Percentiles rank a stretch among this genome's conserved stretches.
Conservation (phyloP, 2,113 vertebrate genomes). For the Tympanuchus pallidicinctus region DNA sequence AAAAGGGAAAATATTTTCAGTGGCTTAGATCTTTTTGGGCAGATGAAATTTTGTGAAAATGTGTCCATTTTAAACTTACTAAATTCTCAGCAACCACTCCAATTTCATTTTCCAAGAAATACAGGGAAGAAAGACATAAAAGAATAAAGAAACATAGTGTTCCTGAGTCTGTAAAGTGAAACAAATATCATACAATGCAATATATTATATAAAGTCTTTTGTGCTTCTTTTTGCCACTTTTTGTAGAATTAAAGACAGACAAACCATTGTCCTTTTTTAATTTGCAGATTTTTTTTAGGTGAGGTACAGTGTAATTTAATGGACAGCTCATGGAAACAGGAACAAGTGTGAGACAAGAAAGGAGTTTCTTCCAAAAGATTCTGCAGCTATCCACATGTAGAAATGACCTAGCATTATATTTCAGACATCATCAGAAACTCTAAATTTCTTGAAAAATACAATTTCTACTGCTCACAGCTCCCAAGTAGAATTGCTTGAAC, state of each 20-base stretch:
- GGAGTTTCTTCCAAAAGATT: neutral
- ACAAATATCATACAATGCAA: constrained; percentile 6
- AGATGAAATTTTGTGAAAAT: constrained; percentile 26
- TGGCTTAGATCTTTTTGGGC: neutral
- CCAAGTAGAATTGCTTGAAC: neutral
- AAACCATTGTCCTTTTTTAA: constrained; percentile 1
- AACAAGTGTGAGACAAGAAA: neutral
- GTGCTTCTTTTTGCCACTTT: neutral
- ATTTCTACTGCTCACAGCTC: neutral
- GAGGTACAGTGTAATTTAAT: neutral
- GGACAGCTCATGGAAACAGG: neutral
- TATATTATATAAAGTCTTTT: neutral
- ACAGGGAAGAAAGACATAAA: neutral
- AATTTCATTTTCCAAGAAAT: constrained; percentile 53
- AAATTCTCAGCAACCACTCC: neutral
- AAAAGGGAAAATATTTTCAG: constrained; percentile 15
- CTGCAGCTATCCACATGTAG: neutral
- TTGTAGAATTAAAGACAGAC: constrained; percentile 14
- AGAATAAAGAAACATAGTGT: constrained; percentile 42
- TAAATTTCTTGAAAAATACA: neutral
- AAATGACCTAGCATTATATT: neutral
- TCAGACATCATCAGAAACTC: neutral
- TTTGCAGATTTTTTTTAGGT: neutral
- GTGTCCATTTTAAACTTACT: neutral
- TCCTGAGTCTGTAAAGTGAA: constrained; percentile 32